Percentiles rank a stretch among this genome's conserved stretches.
Evolutionary conservation across 2,888 invertebrate genomes (phyloP).

Genomic region (Aradus depressus): DNA sequence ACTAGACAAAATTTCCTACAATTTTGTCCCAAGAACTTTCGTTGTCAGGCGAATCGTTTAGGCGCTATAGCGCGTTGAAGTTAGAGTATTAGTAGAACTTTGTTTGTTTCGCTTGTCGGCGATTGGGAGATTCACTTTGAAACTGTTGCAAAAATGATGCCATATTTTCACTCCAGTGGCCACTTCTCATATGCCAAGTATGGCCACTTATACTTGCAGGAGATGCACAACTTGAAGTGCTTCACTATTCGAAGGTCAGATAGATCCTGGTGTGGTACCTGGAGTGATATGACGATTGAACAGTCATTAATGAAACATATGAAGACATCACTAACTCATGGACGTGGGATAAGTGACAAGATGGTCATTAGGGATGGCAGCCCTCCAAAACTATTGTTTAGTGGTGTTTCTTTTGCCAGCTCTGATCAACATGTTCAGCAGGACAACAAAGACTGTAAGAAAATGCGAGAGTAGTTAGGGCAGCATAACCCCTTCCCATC

Average conservation of each 20-base stretch:
- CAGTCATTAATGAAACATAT: background rate
- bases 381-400: background rate
- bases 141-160: background rate
- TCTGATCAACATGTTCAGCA: background rate
- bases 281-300: background rate
- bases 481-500: background rate
- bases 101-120: too few relatives aligned
- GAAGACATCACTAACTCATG: background rate
- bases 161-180: background rate
- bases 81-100: too few relatives aligned
- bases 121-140: background rate
- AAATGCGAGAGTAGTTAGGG: background rate
- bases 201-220: slow-evolving; percentile 7
- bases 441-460: background rate
- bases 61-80: too few relatives aligned
- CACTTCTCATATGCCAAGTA: background rate
- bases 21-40: too few relatives aligned
- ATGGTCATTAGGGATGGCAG: background rate
- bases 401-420: background rate
- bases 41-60: too few relatives aligned
- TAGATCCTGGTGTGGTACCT: background rate
- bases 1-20: too few relatives aligned
- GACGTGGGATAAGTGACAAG: background rate
- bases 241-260: background rate
- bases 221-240: slow-evolving; percentile 1